Conservation (phyloP, 2,888 invertebrate species). For the Hypercompe scribonia region DNA sequence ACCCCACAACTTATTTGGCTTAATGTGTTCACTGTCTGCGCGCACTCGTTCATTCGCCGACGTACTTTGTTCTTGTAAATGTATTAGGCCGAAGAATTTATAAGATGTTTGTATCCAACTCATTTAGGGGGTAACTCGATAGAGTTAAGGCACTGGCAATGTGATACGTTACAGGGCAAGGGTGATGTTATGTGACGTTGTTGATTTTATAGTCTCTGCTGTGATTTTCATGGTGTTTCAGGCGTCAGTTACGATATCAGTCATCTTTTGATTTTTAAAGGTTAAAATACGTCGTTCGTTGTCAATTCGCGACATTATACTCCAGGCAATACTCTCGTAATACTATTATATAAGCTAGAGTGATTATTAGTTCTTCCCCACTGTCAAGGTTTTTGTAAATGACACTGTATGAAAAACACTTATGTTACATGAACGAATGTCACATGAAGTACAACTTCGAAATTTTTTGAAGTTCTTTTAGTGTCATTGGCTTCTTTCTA, state of each 20-base stretch:
- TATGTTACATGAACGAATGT: too few species aligned
- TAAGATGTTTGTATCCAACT: slow-evolving; percentile 3
- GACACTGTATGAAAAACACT: neutral
- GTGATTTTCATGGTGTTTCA: too few species aligned
- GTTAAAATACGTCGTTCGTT: neutral
- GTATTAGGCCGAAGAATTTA: slow-evolving; percentile 3
- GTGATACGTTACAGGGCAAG: neutral
- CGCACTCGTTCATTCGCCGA: slow-evolving; percentile 22
- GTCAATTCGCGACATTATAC: too few species aligned
- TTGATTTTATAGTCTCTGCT: neutral
- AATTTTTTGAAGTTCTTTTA: too few species aligned
- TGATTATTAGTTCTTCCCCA: neutral
- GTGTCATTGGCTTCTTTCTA: too few species aligned
- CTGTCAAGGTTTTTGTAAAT: neutral
- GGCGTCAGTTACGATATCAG: neutral
- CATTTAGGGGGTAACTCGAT: neutral
- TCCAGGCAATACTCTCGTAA: neutral
- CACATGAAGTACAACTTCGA: too few species aligned
- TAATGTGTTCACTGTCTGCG: slow-evolving; percentile 39
- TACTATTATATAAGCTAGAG: neutral
- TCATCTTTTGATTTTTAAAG: neutral
- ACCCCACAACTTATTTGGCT: slow-evolving; percentile 41
- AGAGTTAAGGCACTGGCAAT: neutral
- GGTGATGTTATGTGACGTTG: neutral
- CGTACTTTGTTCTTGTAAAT: slow-evolving; percentile 26